Conservation (phyloP, 2,888 invertebrate genomes). For the Agonopterix arenella region DNA sequence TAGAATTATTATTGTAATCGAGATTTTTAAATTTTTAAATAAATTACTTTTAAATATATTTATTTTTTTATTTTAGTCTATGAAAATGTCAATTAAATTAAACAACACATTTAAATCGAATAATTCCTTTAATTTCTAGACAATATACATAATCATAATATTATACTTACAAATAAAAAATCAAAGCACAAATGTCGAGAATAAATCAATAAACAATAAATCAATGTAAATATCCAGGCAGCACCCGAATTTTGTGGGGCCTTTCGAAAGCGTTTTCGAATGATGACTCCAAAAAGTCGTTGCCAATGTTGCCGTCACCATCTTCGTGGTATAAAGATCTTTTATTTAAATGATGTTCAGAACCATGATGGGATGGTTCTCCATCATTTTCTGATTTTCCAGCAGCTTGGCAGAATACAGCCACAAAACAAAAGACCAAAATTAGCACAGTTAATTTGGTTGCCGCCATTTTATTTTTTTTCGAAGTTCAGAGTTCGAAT, state of each 20-base stretch:
- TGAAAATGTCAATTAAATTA: not conserved
- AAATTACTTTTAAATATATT: slow-evolving; percentile 16
- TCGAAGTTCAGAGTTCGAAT: not conserved
- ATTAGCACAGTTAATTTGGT: slow-evolving; percentile 31
- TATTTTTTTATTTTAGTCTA: not conserved
- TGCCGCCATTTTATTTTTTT: slow-evolving; percentile 29
- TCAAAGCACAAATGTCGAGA: not conserved
- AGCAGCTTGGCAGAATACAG: slow-evolving; percentile 17
- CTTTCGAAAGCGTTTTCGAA: slow-evolving; percentile 38
- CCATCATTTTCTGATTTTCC: not conserved
- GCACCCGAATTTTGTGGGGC: slow-evolving; percentile 46
- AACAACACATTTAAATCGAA: not conserved
- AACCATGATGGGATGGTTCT: not conserved
- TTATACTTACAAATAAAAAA: too few species aligned
- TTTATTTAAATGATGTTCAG: slow-evolving; percentile 36
- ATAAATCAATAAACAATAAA: not conserved
- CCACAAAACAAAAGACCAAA: slow-evolving; percentile 30
- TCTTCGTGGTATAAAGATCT: slow-evolving; percentile 40
- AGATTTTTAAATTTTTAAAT: slow-evolving; percentile 35
- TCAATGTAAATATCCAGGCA: slow-evolving; percentile 53
- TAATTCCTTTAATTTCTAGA: not conserved
- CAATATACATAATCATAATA: not conserved
- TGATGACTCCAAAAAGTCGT: slow-evolving; percentile 22
- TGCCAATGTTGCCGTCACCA: slow-evolving; percentile 16
- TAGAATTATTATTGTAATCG: slow-evolving; percentile 31